These are phyloP conservation scores for Stenolophus ochropezus DNA, from an alignment of 2,888 invertebrate species.

Conservation along the genomic window DNA sequence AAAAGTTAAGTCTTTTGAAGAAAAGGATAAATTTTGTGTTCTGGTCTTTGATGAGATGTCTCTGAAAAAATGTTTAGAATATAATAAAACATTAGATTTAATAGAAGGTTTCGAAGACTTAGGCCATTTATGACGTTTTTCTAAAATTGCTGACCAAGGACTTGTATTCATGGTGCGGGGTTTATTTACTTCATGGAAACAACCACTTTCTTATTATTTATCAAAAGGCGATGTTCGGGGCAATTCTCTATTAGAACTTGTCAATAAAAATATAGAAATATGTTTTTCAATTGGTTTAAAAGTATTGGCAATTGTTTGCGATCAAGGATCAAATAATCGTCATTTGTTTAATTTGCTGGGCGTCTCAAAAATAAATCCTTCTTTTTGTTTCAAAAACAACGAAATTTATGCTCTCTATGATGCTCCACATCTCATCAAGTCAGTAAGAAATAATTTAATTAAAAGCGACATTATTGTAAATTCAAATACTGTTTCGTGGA, in stretches of 20 bases:
- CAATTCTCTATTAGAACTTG: not conserved
- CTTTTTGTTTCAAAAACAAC: not conserved
- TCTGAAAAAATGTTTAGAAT: not conserved
- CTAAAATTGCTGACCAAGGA: not conserved
- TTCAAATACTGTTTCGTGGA: not conserved
- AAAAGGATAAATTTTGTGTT: not conserved
- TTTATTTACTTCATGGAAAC: not conserved
- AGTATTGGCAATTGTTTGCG: not conserved
- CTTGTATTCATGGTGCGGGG: not conserved
- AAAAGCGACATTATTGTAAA: not conserved
- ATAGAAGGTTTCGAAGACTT: conserved; percentile 5
- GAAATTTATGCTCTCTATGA: not conserved
- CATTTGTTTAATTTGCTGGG: not conserved
- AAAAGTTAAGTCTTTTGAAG: not conserved
- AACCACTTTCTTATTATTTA: not conserved
- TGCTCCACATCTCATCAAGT: not conserved
- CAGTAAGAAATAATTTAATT: not conserved
- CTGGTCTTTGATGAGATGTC: not conserved
- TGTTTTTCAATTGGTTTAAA: not conserved
- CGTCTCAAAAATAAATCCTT: not conserved
- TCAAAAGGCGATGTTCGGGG: not conserved
- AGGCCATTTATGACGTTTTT: not conserved
- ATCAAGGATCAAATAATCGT: not conserved
- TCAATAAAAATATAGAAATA: not conserved
- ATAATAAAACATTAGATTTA: not conserved